A percentile compares a stretch with the other conserved stretches of the same genome.
Evolutionary conservation across 2,797 vertebrate genomes (phyloP).

Genomic region (Lagorchestes hirsutus): DNA sequence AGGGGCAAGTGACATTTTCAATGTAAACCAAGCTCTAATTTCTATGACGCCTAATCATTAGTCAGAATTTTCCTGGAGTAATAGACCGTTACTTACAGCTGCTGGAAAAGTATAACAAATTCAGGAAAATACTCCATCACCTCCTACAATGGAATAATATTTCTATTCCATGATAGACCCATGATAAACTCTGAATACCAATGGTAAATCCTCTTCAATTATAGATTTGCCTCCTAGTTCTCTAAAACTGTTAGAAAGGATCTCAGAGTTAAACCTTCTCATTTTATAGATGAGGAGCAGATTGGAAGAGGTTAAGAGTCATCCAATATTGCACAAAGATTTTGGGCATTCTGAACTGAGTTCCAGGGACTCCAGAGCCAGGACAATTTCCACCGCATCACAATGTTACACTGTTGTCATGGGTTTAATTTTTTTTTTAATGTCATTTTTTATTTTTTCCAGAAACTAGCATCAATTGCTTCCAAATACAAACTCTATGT

Average conservation of each 20-base stretch:
- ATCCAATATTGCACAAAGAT: not conserved
- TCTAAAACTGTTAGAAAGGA: not conserved
- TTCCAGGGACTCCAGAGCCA: not conserved
- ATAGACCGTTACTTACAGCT: not conserved
- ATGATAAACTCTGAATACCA: conserved; percentile 39
- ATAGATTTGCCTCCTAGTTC: not conserved
- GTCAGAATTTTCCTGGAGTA: not conserved
- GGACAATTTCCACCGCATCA: not conserved
- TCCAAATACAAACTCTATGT: not conserved
- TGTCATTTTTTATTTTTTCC: not conserved
- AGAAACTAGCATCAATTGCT: conserved; percentile 24
- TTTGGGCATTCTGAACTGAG: no score
- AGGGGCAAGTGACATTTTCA: not conserved
- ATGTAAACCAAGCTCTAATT: not conserved
- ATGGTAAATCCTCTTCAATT: not conserved
- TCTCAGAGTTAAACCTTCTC: not conserved
- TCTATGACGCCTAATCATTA: not conserved
- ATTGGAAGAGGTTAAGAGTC: not conserved
- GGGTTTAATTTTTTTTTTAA: not conserved
- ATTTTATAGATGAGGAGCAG: not conserved
- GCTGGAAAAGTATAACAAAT: not conserved
- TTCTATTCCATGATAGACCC: not conserved
- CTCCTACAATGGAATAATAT: not conserved
- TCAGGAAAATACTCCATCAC: not conserved
- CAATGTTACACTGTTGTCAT: not conserved